Evolutionary conservation across 2,888 invertebrate species (phyloP).

Genomic region (Pyrrhosoma nymphula): DNA sequence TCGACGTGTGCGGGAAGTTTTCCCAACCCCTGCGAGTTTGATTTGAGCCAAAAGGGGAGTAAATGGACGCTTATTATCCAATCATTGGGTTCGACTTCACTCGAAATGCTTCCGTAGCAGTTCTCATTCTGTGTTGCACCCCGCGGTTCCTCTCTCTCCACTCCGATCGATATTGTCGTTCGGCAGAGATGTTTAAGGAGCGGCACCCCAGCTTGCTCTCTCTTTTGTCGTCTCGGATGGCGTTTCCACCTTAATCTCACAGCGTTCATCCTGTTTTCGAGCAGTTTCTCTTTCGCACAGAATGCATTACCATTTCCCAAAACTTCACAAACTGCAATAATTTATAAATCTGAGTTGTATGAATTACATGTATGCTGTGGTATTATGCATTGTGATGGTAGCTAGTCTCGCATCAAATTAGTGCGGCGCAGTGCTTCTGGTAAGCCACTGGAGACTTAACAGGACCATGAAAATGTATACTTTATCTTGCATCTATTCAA

Average conservation of each 20-base stretch:
- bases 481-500: no score
- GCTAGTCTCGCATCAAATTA: no score
- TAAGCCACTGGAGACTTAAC: no score
- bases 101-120: neutral
- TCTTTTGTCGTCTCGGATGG: neutral
- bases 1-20: neutral
- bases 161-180: neutral
- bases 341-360: no score
- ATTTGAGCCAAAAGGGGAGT: neutral
- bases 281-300: no score
- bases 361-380: no score
- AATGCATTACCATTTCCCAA: no score
- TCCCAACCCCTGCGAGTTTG: neutral
- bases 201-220: neutral
- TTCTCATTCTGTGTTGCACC: neutral
- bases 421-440: no score
- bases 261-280: no score
- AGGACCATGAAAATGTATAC: no score
- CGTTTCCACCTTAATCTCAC: neutral
- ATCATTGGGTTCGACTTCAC: neutral
- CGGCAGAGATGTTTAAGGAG: neutral
- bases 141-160: neutral
- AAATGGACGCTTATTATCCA: constrained; percentile 25
- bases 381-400: no score
- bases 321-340: no score